A percentile compares a stretch with the other conserved stretches of the same genome.
Evolutionary conservation across 2,888 invertebrate genomes (phyloP).

Genomic region (Pediacus dermestoides): DNA sequence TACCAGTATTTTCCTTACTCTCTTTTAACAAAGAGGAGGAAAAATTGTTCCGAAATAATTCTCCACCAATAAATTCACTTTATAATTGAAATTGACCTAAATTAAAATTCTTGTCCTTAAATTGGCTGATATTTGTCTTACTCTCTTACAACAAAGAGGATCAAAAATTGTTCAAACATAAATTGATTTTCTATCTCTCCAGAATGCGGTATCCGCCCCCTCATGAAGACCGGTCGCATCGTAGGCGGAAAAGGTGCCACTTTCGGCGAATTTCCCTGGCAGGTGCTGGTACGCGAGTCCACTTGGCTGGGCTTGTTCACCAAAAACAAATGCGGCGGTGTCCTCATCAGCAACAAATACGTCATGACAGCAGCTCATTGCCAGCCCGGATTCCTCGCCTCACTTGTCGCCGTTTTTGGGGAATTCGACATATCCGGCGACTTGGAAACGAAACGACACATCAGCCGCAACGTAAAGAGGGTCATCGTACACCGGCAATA

Average conservation of each 20-base stretch:
- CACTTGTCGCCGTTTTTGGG: constrained; percentile 85
- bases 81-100: too few species aligned
- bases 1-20: too few species aligned
- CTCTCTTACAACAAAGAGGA: too few species aligned
- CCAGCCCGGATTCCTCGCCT: constrained; percentile 89
- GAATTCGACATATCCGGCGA: constrained; percentile 88
- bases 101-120: too few species aligned
- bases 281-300: constrained; percentile 84
- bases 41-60: too few species aligned
- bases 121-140: too few species aligned
- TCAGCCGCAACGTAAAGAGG: constrained; percentile 78
- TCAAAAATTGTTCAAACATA: too few species aligned
- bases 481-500: constrained; percentile 87
- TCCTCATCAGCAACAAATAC: constrained; percentile 81
- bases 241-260: constrained; percentile 85
- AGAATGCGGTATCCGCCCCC: constrained; percentile 87
- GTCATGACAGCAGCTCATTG: constrained; percentile 94
- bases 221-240: constrained; percentile 75
- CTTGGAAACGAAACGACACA: constrained; percentile 70
- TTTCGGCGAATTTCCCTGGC: constrained; percentile 92
- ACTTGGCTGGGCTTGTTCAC: constrained; percentile 92
- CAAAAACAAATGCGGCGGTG: constrained; percentile 93
- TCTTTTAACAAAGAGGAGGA: too few species aligned
- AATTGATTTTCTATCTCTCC: too few species aligned
- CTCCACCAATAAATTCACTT: too few species aligned